Percentiles rank a stretch among this genome's conserved stretches.
phyloP scores from a whole-genome alignment of 1,140 invertebrate genomes.

The Orchesella cincta region DNA sequence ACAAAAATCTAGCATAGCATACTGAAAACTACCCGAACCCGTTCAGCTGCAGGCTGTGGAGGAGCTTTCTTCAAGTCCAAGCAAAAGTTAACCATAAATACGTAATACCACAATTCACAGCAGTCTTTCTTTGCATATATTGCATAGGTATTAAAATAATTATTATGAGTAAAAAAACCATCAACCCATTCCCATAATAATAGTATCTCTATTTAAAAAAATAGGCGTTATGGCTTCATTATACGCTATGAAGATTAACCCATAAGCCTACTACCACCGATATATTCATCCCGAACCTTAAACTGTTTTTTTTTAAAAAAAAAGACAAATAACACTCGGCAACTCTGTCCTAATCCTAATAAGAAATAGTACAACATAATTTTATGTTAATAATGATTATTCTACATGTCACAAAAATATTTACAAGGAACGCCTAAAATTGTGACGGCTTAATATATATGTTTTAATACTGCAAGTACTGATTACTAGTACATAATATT shows the following conservation, averaged over 20 bases:
- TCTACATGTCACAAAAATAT: background rate
- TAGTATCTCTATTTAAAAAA: background rate
- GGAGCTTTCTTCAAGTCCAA: too few relatives aligned
- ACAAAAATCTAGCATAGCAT: too few relatives aligned
- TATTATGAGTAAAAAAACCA: background rate
- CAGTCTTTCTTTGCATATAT: background rate
- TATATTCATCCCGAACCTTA: background rate
- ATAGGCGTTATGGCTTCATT: background rate
- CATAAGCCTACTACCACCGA: background rate
- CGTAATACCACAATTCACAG: background rate
- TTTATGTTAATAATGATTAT: background rate
- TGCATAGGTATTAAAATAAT: background rate
- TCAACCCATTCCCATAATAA: background rate
- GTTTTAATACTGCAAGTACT: background rate
- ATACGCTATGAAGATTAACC: background rate
- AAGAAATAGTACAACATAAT: background rate
- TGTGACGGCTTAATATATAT: background rate
- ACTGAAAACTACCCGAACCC: background rate
- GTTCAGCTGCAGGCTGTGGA: background rate
- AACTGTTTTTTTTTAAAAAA: background rate
- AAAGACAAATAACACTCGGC: background rate
- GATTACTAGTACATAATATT: background rate
- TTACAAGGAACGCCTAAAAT: conserved; percentile 7
- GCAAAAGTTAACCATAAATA: background rate
- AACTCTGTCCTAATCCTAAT: background rate